phyloP scores from a whole-genome alignment of 2,113 vertebrate genomes.

The Choloepus hoffmanni region DNA sequence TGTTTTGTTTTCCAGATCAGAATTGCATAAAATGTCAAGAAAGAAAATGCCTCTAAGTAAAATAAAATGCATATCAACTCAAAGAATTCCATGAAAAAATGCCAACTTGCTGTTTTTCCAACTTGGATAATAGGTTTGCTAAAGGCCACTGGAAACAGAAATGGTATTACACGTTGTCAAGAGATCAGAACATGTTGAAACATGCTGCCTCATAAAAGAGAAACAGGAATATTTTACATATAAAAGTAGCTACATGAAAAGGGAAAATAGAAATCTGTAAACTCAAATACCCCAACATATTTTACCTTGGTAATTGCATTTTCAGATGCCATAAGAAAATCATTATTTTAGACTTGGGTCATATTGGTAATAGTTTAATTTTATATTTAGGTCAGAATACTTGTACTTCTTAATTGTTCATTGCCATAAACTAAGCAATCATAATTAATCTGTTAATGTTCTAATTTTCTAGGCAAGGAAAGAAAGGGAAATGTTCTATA shows the following conservation, averaged over 20 bases:
- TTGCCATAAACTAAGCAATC: neutral
- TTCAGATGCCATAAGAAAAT: neutral
- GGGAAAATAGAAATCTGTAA: constrained; percentile 59
- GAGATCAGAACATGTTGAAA: constrained; percentile 77
- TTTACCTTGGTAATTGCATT: neutral
- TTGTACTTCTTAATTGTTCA: neutral
- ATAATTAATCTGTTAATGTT: neutral
- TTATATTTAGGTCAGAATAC: neutral
- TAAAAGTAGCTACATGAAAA: neutral
- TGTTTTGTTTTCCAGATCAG: constrained; percentile 54
- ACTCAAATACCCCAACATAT: constrained; percentile 17
- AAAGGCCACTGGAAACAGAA: constrained; percentile 76
- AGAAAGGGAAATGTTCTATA: neutral
- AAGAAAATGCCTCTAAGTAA: constrained; percentile 80
- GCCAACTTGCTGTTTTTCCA: constrained; percentile 82
- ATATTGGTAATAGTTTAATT: neutral
- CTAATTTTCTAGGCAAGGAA: neutral
- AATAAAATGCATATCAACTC: constrained; percentile 82
- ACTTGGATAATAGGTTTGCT: constrained; percentile 82
- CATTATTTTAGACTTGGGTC: neutral
- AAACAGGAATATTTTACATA: constrained; percentile 65
- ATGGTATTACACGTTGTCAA: constrained; percentile 68
- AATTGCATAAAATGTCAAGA: constrained; percentile 80
- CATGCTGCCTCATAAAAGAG: constrained; percentile 25
- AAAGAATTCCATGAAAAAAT: constrained; percentile 84